Conservation (phyloP, 2,888 invertebrate species). For the Autographa gamma region DNA sequence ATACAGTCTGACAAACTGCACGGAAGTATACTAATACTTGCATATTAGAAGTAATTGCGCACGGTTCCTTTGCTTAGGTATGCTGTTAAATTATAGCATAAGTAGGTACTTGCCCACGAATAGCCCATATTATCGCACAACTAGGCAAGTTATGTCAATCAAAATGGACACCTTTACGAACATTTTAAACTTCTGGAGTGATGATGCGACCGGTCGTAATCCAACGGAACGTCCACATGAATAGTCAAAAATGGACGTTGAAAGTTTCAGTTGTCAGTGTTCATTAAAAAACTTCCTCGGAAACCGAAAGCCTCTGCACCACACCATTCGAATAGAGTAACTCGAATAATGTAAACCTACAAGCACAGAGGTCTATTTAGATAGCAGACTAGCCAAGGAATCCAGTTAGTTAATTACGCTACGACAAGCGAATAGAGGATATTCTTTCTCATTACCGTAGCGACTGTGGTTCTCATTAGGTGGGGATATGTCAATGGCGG, state of each 20-base stretch:
- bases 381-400: constrained; percentile 56
- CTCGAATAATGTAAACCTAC: constrained; percentile 32
- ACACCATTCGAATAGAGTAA: constrained; percentile 25
- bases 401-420: constrained; percentile 73
- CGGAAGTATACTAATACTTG: background rate
- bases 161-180: background rate
- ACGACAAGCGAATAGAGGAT: constrained; percentile 74
- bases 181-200: background rate
- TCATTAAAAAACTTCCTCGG: background rate
- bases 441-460: constrained; percentile 79
- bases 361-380: constrained; percentile 39
- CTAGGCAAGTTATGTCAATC: background rate
- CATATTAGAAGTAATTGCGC: background rate
- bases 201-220: too few species aligned
- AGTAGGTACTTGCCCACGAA: background rate
- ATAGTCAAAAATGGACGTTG: too few species aligned
- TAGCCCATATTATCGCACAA: background rate
- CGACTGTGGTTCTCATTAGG: constrained; percentile 78
- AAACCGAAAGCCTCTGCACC: constrained; percentile 7
- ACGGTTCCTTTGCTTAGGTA: constrained; percentile 2
- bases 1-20: constrained; percentile 2
- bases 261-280: too few species aligned
- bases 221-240: too few species aligned
- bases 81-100: background rate
- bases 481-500: constrained; percentile 76